A percentile compares a stretch with the other conserved stretches of the same genome.
Conservation (phyloP, 2,888 invertebrate genomes). For the Anoplius nigerrimus region DNA sequence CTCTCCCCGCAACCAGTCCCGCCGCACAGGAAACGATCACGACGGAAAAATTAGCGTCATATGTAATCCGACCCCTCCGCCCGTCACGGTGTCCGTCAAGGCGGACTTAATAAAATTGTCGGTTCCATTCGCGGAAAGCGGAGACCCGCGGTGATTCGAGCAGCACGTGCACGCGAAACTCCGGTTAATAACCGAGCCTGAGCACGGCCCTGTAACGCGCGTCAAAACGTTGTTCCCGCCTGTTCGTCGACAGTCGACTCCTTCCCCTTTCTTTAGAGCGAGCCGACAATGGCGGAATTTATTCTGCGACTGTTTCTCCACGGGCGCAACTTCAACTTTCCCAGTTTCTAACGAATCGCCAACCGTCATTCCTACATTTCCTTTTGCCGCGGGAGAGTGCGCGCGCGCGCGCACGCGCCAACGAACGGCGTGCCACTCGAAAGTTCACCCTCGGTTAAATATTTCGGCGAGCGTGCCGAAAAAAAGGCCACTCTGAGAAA, state of each 20-base stretch:
- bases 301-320: conserved; percentile 25
- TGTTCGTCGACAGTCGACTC: too few relatives aligned
- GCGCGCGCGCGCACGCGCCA: neutral
- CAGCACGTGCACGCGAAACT: too few relatives aligned
- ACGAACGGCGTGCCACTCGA: conserved; percentile 15
- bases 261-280: neutral
- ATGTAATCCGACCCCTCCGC: neutral
- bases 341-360: conserved; percentile 43
- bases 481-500: conserved; percentile 42
- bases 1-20: conserved; percentile 12
- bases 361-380: conserved; percentile 30
- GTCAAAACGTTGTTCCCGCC: conserved; percentile 1
- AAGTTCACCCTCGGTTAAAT: conserved; percentile 53
- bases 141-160: too few relatives aligned
- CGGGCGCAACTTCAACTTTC: conserved; percentile 19
- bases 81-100: too few relatives aligned
- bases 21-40: conserved; percentile 1
- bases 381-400: conserved; percentile 15
- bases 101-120: too few relatives aligned
- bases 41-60: neutral
- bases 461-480: conserved; percentile 43
- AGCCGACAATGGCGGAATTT: conserved; percentile 10
- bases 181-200: too few relatives aligned
- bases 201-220: neutral
- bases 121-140: too few relatives aligned